Evolutionary conservation across 2,888 invertebrate genomes (phyloP).

Genomic region (Caenorhabditis panamensis): DNA sequence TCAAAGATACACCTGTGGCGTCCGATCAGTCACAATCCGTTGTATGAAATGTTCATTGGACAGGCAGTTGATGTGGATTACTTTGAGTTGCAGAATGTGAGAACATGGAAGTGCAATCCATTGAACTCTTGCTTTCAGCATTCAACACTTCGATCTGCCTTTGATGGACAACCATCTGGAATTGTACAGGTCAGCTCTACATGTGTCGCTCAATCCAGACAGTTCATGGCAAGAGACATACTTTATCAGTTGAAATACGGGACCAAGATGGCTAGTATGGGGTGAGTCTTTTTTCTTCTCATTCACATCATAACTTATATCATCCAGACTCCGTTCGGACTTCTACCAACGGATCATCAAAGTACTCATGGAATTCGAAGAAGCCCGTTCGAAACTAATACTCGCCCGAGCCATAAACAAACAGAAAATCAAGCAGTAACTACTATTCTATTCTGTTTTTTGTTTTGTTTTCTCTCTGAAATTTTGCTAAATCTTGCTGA

Average conservation of each 20-base stretch:
- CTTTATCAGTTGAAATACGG: constrained; percentile 70
- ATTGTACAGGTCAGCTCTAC: constrained; percentile 30
- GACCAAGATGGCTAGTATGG: constrained; percentile 67
- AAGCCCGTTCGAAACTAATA: constrained; percentile 70
- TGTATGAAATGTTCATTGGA: constrained; percentile 56
- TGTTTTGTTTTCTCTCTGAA: constrained; percentile 6
- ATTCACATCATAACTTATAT: not conserved
- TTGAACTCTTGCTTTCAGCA: constrained; percentile 14
- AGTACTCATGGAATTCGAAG: constrained; percentile 76
- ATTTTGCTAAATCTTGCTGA: not conserved
- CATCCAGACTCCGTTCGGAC: constrained; percentile 67
- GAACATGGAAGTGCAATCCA: not conserved
- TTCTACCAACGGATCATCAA: constrained; percentile 75
- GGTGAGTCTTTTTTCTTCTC: constrained; percentile 34
- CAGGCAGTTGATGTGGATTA: constrained; percentile 58
- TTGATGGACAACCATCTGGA: constrained; percentile 65
- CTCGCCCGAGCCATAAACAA: constrained; percentile 59
- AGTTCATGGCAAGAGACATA: constrained; percentile 65
- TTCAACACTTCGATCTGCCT: not conserved
- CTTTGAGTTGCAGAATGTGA: constrained; percentile 29
- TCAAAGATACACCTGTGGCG: constrained; percentile 45
- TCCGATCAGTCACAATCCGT: constrained; percentile 43
- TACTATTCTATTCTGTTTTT: not conserved
- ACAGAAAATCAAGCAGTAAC: constrained; percentile 19
- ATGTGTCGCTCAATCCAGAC: constrained; percentile 65